Conservation (phyloP, 1,140 invertebrate species). For the Neodiprion fabricii region DNA sequence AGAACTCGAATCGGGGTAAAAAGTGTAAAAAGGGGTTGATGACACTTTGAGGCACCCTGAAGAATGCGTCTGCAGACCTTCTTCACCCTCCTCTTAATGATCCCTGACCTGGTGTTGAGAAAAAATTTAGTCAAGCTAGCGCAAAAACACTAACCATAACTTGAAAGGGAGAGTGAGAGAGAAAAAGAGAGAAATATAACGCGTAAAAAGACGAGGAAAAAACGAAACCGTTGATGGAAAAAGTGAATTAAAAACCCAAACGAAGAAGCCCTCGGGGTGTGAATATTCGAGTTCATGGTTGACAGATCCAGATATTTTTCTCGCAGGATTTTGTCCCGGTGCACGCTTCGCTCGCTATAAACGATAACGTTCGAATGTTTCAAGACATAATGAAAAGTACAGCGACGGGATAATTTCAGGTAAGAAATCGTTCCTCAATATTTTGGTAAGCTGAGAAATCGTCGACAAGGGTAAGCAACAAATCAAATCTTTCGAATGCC, state of each 20-base stretch:
- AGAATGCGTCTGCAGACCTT: slow-evolving; percentile 10
- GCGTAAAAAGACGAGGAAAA: slow-evolving; percentile 18
- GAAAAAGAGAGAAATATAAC: not conserved
- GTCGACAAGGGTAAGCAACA: too few relatives aligned
- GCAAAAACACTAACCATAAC: slow-evolving; percentile 28
- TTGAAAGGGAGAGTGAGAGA: slow-evolving; percentile 24
- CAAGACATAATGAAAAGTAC: too few relatives aligned
- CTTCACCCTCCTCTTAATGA: slow-evolving; percentile 30
- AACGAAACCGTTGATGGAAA: slow-evolving; percentile 9
- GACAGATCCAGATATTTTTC: not conserved
- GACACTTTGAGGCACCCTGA: slow-evolving; percentile 21
- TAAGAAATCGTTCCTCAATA: too few relatives aligned
- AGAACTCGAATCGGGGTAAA: not conserved
- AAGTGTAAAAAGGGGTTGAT: slow-evolving; percentile 17
- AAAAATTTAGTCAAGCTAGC: slow-evolving; percentile 21
- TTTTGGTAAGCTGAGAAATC: too few relatives aligned
- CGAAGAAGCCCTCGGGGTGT: not conserved
- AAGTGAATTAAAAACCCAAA: slow-evolving; percentile 6
- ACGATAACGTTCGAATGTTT: too few relatives aligned
- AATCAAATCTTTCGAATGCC: too few relatives aligned
- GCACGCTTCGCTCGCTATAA: too few relatives aligned
- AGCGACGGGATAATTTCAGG: too few relatives aligned
- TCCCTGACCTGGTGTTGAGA: slow-evolving; percentile 25
- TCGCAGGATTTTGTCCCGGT: not conserved
- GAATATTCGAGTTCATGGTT: not conserved